These are phyloP conservation scores for Scaptomyza pallida DNA, from an alignment of 1,140 invertebrate genomes.

Conservation along the genomic window DNA sequence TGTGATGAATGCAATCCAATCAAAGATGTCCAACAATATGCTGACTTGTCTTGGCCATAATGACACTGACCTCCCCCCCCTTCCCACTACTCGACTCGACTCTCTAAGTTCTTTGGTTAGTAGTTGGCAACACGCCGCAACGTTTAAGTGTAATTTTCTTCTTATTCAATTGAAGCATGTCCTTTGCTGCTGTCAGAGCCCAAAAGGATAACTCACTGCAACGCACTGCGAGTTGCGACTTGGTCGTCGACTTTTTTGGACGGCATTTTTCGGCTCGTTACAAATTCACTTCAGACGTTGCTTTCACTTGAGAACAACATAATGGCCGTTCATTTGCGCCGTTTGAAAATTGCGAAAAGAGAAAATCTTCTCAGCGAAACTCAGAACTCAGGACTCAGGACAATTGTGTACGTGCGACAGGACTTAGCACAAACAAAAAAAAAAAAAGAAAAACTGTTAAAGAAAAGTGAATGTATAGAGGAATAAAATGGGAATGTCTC, in stretches of 20 bases:
- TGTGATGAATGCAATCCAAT: constrained; percentile 60
- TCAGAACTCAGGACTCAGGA: constrained; percentile 46
- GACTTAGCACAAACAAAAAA: constrained; percentile 31
- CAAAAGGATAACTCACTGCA: constrained; percentile 65
- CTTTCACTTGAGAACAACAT: constrained; percentile 80
- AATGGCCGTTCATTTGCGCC: constrained; percentile 80
- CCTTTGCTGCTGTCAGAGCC: constrained; percentile 50
- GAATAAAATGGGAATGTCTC: constrained; percentile 50
- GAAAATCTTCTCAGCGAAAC: constrained; percentile 63
- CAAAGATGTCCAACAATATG: constrained; percentile 40
- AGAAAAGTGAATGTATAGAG: constrained; percentile 13
- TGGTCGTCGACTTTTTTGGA: constrained; percentile 18
- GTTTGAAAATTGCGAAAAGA: constrained; percentile 60
- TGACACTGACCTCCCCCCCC: not conserved
- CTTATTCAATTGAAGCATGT: constrained; percentile 82
- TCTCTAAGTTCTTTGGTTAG: not conserved
- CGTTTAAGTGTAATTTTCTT: constrained; percentile 82
- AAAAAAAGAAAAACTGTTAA: constrained; percentile 16
- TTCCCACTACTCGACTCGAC: too few species aligned
- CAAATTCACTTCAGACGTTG: constrained; percentile 75
- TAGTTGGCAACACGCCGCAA: constrained; percentile 67
- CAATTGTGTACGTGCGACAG: constrained; percentile 74
- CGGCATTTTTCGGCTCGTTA: constrained; percentile 53
- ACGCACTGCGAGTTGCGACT: constrained; percentile 50
- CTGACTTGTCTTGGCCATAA: constrained; percentile 23